These are phyloP conservation scores for Apogon talboti DNA, from an alignment of 2,797 vertebrate genomes.

Conservation along the genomic window DNA sequence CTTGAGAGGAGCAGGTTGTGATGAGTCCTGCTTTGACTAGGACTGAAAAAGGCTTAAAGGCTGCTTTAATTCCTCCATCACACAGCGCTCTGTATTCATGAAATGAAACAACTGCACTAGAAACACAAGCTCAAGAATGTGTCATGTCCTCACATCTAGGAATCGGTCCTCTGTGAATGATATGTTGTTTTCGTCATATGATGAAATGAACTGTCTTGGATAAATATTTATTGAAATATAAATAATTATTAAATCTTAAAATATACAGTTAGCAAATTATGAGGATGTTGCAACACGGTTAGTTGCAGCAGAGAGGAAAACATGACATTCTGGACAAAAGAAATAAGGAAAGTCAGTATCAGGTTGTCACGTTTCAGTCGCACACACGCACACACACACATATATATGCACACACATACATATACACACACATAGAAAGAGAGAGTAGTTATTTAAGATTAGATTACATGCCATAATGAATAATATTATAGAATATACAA, in stretches of 20 bases:
- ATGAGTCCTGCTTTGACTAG: constrained; percentile 17
- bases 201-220: no score
- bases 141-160: constrained; percentile 7
- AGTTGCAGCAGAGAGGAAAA: background rate
- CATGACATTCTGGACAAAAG: background rate
- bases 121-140: constrained; percentile 58
- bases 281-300: background rate
- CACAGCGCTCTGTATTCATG: constrained; percentile 33
- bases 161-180: constrained; percentile 14
- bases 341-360: background rate
- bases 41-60: constrained; percentile 19
- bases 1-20: constrained; percentile 13
- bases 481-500: background rate
- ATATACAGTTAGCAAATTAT: background rate
- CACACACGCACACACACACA: no score
- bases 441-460: no score
- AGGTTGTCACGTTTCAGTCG: background rate
- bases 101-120: constrained; percentile 54
- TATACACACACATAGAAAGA: no score
- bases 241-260: background rate
- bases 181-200: background rate
- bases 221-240: background rate
- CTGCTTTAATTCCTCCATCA: constrained; percentile 33
- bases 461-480: no score
- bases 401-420: no score